A percentile compares a stretch with the other conserved stretches of the same genome.
Conservation (phyloP, 2,888 invertebrate species). For the Flexamia atlantica region DNA sequence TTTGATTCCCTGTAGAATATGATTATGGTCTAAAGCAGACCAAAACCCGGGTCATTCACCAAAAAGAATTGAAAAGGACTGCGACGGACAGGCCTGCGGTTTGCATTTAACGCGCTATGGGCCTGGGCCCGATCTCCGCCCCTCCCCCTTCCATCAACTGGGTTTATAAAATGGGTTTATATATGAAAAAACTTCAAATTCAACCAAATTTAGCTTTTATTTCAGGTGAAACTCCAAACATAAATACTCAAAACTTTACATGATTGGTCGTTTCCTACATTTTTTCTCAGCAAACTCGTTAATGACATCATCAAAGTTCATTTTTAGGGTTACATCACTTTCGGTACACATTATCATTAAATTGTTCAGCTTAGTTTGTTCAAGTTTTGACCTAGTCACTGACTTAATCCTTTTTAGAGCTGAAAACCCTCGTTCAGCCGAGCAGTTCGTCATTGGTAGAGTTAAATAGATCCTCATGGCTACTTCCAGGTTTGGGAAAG, state of each 20-base stretch:
- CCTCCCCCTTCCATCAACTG: no score
- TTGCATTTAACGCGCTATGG: no score
- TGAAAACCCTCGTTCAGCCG: constrained; percentile 4
- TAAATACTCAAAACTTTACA: neutral
- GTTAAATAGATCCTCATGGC: constrained; percentile 57
- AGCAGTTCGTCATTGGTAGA: constrained; percentile 21
- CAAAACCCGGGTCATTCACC: no score
- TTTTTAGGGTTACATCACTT: constrained; percentile 16
- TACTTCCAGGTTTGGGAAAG: constrained; percentile 60
- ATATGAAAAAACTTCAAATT: neutral
- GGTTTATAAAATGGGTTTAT: neutral
- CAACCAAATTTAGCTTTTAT: neutral
- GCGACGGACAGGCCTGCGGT: no score
- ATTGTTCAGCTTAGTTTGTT: constrained; percentile 11
- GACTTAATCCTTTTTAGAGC: constrained; percentile 16
- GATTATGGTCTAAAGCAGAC: no score
- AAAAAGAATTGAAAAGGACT: no score
- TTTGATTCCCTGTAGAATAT: no score
- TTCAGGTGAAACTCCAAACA: neutral
- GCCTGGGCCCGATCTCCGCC: no score
- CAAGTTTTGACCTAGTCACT: constrained; percentile 5
- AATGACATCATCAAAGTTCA: constrained; percentile 27
- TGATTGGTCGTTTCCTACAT: neutral
- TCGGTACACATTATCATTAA: constrained; percentile 10
- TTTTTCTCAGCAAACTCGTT: constrained; percentile 29